A percentile compares a stretch with the other conserved stretches of the same genome.
These are phyloP conservation scores for Neoaliturus tenellus DNA, from an alignment of 2,888 invertebrate genomes.

Conservation along the genomic window DNA sequence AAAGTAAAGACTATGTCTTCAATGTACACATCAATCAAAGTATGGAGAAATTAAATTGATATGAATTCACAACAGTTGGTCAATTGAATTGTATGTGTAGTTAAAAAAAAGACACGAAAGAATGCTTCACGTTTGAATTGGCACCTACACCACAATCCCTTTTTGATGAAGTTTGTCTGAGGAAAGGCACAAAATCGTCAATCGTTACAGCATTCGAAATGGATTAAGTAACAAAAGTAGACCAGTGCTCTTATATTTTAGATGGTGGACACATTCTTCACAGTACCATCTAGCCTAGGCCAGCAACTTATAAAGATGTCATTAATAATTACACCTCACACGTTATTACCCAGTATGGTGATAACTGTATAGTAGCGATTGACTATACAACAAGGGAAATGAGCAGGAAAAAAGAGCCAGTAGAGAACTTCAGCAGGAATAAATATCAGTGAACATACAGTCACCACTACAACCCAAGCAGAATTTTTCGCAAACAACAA, in stretches of 20 bases:
- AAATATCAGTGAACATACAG: neutral
- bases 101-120: constrained; percentile 13
- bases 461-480: neutral
- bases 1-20: neutral
- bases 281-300: neutral
- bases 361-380: neutral
- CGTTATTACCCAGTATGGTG: neutral
- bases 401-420: neutral
- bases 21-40: neutral
- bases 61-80: constrained; percentile 42
- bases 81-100: constrained; percentile 37
- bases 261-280: constrained; percentile 12
- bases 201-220: neutral
- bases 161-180: constrained; percentile 24
- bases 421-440: constrained; percentile 1
- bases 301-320: neutral
- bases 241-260: neutral
- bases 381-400: neutral
- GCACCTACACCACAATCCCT: constrained; percentile 6
- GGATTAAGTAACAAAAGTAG: neutral
- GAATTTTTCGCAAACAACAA: neutral
- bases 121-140: constrained; percentile 10
- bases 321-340: constrained; percentile 8
- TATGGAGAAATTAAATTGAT: neutral
- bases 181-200: constrained; percentile 42